phyloP scores from a whole-genome alignment of 2,888 invertebrate genomes.

The Deroplatys truncata region DNA sequence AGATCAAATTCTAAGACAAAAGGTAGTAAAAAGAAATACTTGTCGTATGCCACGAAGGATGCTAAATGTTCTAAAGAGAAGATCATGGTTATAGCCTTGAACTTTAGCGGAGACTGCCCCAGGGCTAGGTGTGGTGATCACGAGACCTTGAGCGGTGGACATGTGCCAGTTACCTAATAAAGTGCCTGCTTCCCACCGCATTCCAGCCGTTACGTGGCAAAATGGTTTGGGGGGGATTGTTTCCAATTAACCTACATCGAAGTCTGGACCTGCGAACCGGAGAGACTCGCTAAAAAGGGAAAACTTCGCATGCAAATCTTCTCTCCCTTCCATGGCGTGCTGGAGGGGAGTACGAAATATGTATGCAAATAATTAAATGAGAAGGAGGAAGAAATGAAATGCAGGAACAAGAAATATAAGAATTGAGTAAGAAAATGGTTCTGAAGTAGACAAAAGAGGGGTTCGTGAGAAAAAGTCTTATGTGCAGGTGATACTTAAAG shows the following conservation, averaged over 20 bases:
- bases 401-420: not conserved
- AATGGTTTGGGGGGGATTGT: not conserved
- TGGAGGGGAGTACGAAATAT: not conserved
- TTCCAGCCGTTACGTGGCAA: not conserved
- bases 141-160: not conserved
- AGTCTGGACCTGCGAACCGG: not conserved
- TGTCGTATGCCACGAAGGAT: not conserved
- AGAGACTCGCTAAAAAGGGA: not conserved
- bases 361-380: not conserved
- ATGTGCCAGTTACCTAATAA: not conserved
- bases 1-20: not conserved
- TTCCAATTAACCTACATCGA: not conserved
- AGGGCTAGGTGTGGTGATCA: not conserved
- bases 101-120: not conserved
- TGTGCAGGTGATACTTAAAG: too few species aligned
- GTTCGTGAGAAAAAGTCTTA: too few species aligned
- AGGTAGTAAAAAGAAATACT: not conserved
- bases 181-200: not conserved
- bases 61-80: not conserved
- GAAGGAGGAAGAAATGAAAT: not conserved
- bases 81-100: not conserved
- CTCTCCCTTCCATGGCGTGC: not conserved
- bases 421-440: not conserved
- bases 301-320: not conserved
- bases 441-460: too few species aligned